Evolutionary conservation across 2,113 vertebrate species (phyloP).

Genomic region (Lontra canadensis): DNA sequence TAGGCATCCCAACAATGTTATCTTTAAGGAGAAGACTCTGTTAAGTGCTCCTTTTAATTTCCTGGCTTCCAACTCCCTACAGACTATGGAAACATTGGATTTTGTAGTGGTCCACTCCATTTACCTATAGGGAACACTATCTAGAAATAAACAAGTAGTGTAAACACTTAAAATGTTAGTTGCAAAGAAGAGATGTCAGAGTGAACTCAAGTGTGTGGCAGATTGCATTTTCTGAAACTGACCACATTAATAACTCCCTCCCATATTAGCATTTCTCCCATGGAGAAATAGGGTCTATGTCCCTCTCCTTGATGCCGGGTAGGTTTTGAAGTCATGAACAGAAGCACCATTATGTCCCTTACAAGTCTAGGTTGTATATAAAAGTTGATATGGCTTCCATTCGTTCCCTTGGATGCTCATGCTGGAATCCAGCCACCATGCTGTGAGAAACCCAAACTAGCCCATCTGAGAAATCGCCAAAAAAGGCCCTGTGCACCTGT

Average conservation of each 20-base stretch:
- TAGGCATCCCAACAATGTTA: background rate
- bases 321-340: background rate
- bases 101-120: background rate
- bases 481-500: background rate
- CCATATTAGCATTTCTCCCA: background rate
- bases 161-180: background rate
- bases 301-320: background rate
- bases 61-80: background rate
- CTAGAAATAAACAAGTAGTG: constrained; percentile 7
- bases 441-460: background rate
- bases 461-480: background rate
- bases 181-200: background rate
- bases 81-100: background rate
- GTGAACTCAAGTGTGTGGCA: background rate
- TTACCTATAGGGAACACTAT: background rate
- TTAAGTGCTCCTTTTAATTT: background rate
- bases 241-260: background rate
- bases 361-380: background rate
- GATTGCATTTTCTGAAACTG: background rate
- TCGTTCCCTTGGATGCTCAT: background rate
- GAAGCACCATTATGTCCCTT: background rate
- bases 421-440: background rate
- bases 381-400: background rate
- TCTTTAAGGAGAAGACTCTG: background rate
- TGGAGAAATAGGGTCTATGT: background rate